phyloP scores from a whole-genome alignment of 37 sponge, comb jelly and placozoan species.

The Petrosia ficiformis region DNA sequence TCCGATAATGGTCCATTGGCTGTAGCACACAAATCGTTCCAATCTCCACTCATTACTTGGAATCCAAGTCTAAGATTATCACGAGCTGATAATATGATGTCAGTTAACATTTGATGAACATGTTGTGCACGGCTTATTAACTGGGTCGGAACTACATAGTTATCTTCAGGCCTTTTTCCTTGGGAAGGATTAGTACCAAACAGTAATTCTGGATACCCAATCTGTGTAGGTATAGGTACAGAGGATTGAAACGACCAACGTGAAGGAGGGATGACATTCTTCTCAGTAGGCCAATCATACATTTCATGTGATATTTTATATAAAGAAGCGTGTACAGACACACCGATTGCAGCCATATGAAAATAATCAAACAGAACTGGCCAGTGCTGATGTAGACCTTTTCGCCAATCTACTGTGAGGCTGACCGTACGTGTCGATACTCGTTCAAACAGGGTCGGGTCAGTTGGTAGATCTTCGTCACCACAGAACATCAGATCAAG shows the following conservation, averaged over 20 bases:
- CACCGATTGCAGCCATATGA: constrained; percentile 77
- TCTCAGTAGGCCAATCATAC: background rate
- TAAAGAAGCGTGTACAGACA: constrained; percentile 70
- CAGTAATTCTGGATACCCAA: background rate
- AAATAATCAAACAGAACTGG: constrained; percentile 75
- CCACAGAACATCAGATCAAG: constrained; percentile 52
- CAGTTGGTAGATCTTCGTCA: constrained; percentile 40
- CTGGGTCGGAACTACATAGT: constrained; percentile 24
- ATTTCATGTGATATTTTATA: constrained; percentile 28
- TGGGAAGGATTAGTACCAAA: background rate
- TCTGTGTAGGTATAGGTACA: background rate
- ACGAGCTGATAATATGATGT: constrained; percentile 37
- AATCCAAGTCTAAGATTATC: constrained; percentile 38
- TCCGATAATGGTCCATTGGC: background rate
- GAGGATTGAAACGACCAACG: background rate
- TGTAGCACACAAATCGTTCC: background rate
- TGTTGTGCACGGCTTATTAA: constrained; percentile 48
- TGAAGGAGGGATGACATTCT: background rate
- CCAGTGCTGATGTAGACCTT: constrained; percentile 59
- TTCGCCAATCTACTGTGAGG: constrained; percentile 49
- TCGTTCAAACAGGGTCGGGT: constrained; percentile 25
- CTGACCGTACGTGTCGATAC: constrained; percentile 39
- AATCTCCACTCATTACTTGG: constrained; percentile 37
- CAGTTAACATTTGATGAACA: constrained; percentile 55
- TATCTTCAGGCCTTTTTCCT: background rate